phyloP scores from a whole-genome alignment of 2,113 vertebrate species.

The Alethe castanea region DNA sequence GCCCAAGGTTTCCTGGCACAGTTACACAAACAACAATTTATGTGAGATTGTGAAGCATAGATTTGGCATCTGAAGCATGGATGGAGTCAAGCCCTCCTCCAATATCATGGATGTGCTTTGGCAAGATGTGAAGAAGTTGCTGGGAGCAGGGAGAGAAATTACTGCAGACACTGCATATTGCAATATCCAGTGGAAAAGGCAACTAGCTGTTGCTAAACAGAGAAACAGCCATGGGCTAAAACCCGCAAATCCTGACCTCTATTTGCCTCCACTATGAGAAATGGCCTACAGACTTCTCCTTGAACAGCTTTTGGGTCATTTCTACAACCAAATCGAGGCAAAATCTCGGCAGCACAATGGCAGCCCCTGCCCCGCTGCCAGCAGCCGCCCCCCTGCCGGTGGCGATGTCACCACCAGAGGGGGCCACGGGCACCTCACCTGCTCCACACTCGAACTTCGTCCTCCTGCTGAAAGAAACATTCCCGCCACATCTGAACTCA shows the following conservation, averaged over 20 bases:
- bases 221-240: neutral
- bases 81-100: neutral
- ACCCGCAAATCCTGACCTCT: neutral
- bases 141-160: neutral
- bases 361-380: neutral
- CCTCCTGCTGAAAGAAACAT: neutral
- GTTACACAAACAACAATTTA: constrained; percentile 76
- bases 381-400: neutral
- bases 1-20: constrained; percentile 53
- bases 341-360: accelerated
- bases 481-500: neutral
- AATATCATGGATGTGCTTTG: neutral
- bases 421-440: too few species aligned
- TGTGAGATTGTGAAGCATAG: constrained; percentile 63
- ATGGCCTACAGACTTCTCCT: neutral
- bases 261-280: neutral
- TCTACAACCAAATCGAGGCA: neutral
- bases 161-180: accelerated
- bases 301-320: accelerated
- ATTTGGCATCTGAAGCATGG: neutral
- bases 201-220: neutral
- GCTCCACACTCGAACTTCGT: neutral
- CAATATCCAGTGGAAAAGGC: neutral
- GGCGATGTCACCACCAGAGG: neutral
- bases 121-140: neutral